Conservation (phyloP, 2,113 vertebrate genomes). For the Fulica atra region DNA sequence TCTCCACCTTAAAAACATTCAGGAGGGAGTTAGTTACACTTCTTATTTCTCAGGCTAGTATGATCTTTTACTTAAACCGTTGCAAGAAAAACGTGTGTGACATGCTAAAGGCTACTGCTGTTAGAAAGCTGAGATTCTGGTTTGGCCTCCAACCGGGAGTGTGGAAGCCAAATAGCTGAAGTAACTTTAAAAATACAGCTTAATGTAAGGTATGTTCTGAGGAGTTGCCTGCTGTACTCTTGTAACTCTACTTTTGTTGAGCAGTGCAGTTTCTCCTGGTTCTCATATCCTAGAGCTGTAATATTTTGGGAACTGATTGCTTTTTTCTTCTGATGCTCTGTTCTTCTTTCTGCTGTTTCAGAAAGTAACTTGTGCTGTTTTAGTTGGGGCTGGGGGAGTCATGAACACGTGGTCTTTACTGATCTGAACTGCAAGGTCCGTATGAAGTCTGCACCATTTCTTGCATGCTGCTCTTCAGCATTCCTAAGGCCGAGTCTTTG, state of each 20-base stretch:
- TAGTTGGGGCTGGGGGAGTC: neutral
- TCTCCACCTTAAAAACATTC: neutral
- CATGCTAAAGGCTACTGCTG: neutral
- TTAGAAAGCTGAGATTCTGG: neutral
- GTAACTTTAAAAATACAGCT: neutral
- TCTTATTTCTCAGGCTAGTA: neutral
- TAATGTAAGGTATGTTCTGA: neutral
- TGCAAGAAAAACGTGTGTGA: neutral
- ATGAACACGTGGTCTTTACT: neutral
- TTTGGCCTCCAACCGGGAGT: neutral
- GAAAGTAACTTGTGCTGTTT: neutral
- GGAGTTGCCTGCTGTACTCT: neutral
- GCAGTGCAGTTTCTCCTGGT: neutral
- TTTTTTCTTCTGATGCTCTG: neutral
- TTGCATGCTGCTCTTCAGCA: neutral
- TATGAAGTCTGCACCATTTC: neutral
- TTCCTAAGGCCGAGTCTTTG: neutral
- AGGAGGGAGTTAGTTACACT: neutral
- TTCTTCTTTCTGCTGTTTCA: neutral
- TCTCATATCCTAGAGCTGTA: neutral
- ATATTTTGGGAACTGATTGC: neutral
- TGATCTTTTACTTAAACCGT: neutral
- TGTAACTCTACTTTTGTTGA: neutral
- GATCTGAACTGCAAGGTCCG: neutral
- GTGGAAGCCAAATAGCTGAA: neutral